Evolutionary conservation across 2,113 vertebrate genomes (phyloP), one percentile per base, ranked within the genome.

Genomic region (Hipposideros armiger): DNA sequence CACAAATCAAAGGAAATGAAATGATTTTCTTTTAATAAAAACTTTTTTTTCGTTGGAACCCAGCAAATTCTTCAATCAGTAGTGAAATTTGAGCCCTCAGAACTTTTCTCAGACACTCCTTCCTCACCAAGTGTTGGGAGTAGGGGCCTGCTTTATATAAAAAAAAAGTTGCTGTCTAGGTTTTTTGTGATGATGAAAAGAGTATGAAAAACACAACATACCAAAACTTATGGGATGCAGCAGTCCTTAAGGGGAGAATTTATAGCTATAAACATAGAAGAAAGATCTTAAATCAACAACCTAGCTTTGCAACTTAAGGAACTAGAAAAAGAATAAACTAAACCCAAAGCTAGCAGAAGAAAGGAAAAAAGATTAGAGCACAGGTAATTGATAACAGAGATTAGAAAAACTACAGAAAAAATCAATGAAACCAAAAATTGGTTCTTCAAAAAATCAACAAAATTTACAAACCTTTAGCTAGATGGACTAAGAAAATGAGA

Each of bases 241-340:
- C 4, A 26, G 24, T 40, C 66, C 30, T 67, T 54, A 70, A 40
- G 26, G 42, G 32, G 72, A 5, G 24, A 58, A 77, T 76, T 28
- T 84, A 92, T 50, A 92, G 26, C 11, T 52, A 58, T 58, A 73
- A 92, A 73, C 8, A 76, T 58, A 76, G 22, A 62, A 85, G 36
- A 54, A 82, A 77, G 15, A 50, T 47, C 47, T 81, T 42, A 90
- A 87, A n/a, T 82, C 22, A 90, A 64, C 64, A 89, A 42, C 30
- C 13, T 62, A 77, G 82, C 28, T 45, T 87, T 83, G 82, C 3
- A 89, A 62, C 30, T 90, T 76, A 81, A 66, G 47, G 45, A 76
- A 87, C 22, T 82, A 15, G 56, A 60, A 89, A 83, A 89, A 90
- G 69, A 84, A 78, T 26, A 94, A 81, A 87, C 15, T 32, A 82